Evolutionary conservation across 2,888 invertebrate genomes (phyloP), one percentile per base, ranked within the genome.

Genomic region (Allacma fusca): DNA sequence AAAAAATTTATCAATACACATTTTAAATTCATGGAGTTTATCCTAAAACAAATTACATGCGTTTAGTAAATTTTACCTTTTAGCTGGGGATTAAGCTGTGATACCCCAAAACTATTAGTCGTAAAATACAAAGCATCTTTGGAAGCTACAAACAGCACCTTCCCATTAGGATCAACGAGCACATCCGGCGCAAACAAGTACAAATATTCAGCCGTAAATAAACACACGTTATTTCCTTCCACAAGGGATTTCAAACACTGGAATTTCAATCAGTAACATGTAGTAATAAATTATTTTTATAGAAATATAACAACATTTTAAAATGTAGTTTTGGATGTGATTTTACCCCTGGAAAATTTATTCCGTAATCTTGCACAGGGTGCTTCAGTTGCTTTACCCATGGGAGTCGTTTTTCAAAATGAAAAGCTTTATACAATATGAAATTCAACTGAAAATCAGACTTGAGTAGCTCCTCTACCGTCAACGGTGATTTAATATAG

Each of bases 241-340:
- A 64, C 16, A 26, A 73, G n/a, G 4, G 64, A 64, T 23, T 73
- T n/a, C 23, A 73, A 59, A 40, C 73, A 73, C 73, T 73, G 24
- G 9, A 34, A 9, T 9, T 34, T 34, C 4, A 4, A 34, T 34
- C 34, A 34, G 34, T 34, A 34, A 34, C 34, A 34, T 9, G 34
- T 34, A 34, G n/a, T n/a, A n/a, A n/a, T n/a, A n/a, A n/a, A n/a
- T n/a, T n/a, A n/a, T n/a, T n/a, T n/a, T n/a, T n/a, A n/a, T n/a
- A n/a, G n/a, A n/a, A n/a, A n/a, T n/a, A n/a, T n/a, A n/a, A n/a
- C n/a, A n/a, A n/a, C n/a, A n/a, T n/a, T n/a, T n/a, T n/a, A n/a
- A n/a, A n/a, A n/a, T n/a, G n/a, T n/a, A n/a, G n/a, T n/a, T n/a
- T n/a, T n/a, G n/a, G n/a, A n/a, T n/a, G n/a, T n/a, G n/a, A 40